Evolutionary conservation across 1,140 invertebrate species (phyloP), one percentile per base, ranked within the genome.

Genomic region (Brachystomella parvula): DNA sequence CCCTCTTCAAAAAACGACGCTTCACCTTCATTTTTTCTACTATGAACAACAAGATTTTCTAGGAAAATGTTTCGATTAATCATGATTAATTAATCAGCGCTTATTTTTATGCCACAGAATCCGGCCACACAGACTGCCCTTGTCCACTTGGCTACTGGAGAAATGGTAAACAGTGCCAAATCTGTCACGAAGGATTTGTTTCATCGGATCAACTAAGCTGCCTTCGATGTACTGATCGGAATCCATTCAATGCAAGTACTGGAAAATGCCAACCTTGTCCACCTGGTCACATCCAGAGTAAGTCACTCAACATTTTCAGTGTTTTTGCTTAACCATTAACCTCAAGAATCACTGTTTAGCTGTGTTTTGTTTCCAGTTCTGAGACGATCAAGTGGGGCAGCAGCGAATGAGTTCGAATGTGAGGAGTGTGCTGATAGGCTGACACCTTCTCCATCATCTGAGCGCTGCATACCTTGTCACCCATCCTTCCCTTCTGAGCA

Each of bases 391-490:
- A 76, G 79, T 70, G 81, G 81, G 12, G 74, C 73, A 17, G 67
- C 79, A 47, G 71, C 79, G 56, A 65, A 75, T 29, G 57, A 33
- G 61, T 61, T 77, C 47, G 61, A 75, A 57, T 84, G 82, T 73
- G 61, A 81, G 64, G 74, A 77, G 44, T 84, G 82, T 72, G 70
- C 76, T 2, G 59, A 73, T 60, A 79, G 78, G 30, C 79, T 75
- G 6, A 76, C 77, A 68, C 79, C 81, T 60, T 80, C 79, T 15
- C 19, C 53, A 0, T 75, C 77, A 58, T 71, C 69, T 12, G 74
- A 66, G 24, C 72, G 71, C 47, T 84, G 83, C 71, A 65, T 81
- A 32, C 75, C 77, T 2, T 83, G 82, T 71, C 66, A 74, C 73
- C 44, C 63, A 1, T 73, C 72, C n/a, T 74, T 73, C 26, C 24